Percentiles rank a stretch among this genome's conserved stretches.
Evolutionary conservation across 2,113 vertebrate genomes (phyloP).

Genomic region (Ammodytes marinus): DNA sequence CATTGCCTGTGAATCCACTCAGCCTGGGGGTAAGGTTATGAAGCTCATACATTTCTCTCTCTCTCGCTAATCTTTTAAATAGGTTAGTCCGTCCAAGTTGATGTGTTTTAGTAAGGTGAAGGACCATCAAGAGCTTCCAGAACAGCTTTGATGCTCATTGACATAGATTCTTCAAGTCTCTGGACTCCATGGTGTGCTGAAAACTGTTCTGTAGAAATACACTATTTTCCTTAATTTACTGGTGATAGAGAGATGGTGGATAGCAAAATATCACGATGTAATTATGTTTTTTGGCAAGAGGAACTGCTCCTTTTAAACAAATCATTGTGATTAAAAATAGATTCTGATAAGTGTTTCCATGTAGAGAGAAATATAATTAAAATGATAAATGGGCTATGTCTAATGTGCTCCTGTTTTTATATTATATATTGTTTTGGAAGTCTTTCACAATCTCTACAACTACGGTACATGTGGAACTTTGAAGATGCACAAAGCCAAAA

Average conservation of each 20-base stretch:
- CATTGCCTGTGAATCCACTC: not conserved
- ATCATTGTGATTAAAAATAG: too few species aligned
- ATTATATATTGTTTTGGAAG: not conserved
- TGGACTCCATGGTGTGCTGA: too few species aligned
- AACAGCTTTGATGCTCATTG: too few species aligned
- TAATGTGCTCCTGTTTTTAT: not conserved
- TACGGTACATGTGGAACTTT: not conserved
- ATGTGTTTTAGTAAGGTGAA: not conserved
- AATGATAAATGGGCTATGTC: not conserved
- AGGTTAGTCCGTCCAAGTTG: not conserved
- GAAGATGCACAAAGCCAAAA: conserved; percentile 12
- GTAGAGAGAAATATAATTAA: too few species aligned
- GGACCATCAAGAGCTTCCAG: not conserved
- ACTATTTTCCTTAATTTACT: too few species aligned
- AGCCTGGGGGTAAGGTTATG: not conserved
- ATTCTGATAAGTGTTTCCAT: too few species aligned
- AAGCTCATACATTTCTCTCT: not conserved
- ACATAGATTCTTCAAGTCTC: too few species aligned
- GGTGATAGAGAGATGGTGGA: too few species aligned
- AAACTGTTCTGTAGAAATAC: too few species aligned
- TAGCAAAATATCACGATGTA: too few species aligned
- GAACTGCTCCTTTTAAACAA: too few species aligned
- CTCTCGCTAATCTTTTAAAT: not conserved
- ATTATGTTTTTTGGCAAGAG: too few species aligned
- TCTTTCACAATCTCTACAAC: not conserved